Base-by-base conservation (phyloP, 2,113 vertebrate species). In the Blennius ocellaris region DNA sequence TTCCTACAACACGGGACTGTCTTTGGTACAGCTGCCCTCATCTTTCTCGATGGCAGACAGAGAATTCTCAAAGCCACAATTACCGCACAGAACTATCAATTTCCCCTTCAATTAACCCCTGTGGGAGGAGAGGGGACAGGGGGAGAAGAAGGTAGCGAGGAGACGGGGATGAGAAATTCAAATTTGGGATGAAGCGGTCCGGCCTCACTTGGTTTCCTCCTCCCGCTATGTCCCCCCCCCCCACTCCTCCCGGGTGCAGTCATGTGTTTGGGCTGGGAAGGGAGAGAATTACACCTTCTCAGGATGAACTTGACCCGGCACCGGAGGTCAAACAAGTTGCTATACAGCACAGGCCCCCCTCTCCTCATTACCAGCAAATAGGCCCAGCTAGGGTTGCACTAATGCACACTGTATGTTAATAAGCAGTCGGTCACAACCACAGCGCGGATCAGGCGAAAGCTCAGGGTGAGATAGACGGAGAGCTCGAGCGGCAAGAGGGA, bases 51-150 rank as follows among this genome's bases (percentile, higher is more conserved):
- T 80, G 70, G 87, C 91, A 89, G 77, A 85, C 67, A 14, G 74
- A 81, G 79, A 90, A 89, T 80, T 92, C 89, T 93, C 88, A 85
- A 90, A 90, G 88, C 88, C 87, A 91, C 90, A 93, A 91, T 93
- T 91, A 92, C 90, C 61, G 43, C 89, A 92, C 85, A 90, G 72
- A 91, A 90, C 89, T 92, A 92, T 92, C 89, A 86, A 90, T 93
- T 93, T 92, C 89, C 90, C 86, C 86, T 88, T 87, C 90, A 90
- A 93, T 93, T 92, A 93, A 93, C 92, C 89, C 89, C 91, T 84
- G 87, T 80, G 86, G 88, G 91, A 83, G 71, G 78, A 81, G 41
- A 56, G 65, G 73, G 78, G 77, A 74, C 47, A 8, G 44, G 68
- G 68, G 55, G 56, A 67, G 55, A 70, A 76, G 50, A 74, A 56